phyloP scores from a whole-genome alignment of 2,888 invertebrate species.

The Conchocele bisecta region DNA sequence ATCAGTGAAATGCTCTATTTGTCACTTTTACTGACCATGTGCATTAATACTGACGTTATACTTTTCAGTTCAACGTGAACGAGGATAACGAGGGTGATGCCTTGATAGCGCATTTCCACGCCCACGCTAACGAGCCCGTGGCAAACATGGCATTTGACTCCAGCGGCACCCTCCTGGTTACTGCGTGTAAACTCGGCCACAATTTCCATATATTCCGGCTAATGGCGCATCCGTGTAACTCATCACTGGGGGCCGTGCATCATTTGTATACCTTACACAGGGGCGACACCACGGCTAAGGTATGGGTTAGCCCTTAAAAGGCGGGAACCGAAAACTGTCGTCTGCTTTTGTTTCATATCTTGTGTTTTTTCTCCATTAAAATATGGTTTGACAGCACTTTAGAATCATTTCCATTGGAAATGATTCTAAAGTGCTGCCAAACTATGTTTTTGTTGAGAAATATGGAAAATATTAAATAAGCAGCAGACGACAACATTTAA shows the following conservation, averaged over 20 bases:
- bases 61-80: slow-evolving; percentile 84
- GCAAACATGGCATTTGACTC: slow-evolving; percentile 95
- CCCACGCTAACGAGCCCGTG: slow-evolving; percentile 89
- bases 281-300: slow-evolving; percentile 97
- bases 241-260: slow-evolving; percentile 89
- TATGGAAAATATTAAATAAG: too few relatives aligned
- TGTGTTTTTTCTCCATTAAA: too few relatives aligned
- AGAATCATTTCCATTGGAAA: too few relatives aligned
- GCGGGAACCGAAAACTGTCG: too few relatives aligned
- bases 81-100: slow-evolving; percentile 86
- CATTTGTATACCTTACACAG: slow-evolving; percentile 97
- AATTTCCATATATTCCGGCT: slow-evolving; percentile 98
- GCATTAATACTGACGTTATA: slow-evolving; percentile 5
- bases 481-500: too few relatives aligned
- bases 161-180: slow-evolving; percentile 93
- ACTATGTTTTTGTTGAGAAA: too few relatives aligned
- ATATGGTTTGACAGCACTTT: too few relatives aligned
- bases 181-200: slow-evolving; percentile 95
- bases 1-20: too few relatives aligned
- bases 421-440: too few relatives aligned
- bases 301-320: slow-evolving; percentile 82
- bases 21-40: too few relatives aligned
- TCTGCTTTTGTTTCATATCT: too few relatives aligned
- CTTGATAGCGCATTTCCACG: slow-evolving; percentile 85
- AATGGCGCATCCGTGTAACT: slow-evolving; percentile 95